phyloP scores from a whole-genome alignment of 2,797 vertebrate species.

The Dallia pectoralis region DNA sequence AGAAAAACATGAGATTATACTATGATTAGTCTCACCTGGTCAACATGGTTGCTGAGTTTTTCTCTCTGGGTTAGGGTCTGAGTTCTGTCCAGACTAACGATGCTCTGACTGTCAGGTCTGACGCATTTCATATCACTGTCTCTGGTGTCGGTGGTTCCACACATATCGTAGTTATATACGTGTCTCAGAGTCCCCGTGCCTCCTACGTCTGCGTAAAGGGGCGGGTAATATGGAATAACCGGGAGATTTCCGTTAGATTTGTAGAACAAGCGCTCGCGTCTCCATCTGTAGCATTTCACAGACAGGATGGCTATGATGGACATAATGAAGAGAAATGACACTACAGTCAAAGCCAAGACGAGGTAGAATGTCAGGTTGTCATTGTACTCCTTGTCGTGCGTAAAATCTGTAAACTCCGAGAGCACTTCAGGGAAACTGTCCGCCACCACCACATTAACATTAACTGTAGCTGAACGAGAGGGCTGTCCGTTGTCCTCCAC shows the following conservation, averaged over 20 bases:
- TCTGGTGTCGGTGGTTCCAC: constrained; percentile 69
- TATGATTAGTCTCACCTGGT: not conserved
- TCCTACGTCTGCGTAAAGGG: constrained; percentile 65
- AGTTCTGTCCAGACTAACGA: constrained; percentile 29
- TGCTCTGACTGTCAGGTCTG: constrained; percentile 56
- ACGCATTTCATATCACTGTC: constrained; percentile 64
- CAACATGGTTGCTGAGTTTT: not conserved
- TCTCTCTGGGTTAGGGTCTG: not conserved
- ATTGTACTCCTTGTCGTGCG: constrained; percentile 67
- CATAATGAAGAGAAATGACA: constrained; percentile 69
- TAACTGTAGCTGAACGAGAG: no score
- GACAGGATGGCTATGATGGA: constrained; percentile 69
- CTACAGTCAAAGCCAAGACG: constrained; percentile 65
- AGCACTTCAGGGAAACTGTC: no score
- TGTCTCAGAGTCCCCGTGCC: constrained; percentile 68
- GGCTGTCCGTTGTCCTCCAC: constrained; percentile 80
- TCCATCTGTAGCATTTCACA: constrained; percentile 70
- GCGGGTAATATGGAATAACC: constrained; percentile 70
- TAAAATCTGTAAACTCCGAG: no score
- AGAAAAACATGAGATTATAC: not conserved
- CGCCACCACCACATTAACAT: no score
- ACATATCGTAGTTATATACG: constrained; percentile 71
- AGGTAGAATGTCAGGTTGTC: constrained; percentile 59
- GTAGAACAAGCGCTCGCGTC: constrained; percentile 52
- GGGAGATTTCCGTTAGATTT: constrained; percentile 67